Evolutionary conservation across 1,140 invertebrate species (phyloP).

Genomic region (Drosophila sturtevanti): DNA sequence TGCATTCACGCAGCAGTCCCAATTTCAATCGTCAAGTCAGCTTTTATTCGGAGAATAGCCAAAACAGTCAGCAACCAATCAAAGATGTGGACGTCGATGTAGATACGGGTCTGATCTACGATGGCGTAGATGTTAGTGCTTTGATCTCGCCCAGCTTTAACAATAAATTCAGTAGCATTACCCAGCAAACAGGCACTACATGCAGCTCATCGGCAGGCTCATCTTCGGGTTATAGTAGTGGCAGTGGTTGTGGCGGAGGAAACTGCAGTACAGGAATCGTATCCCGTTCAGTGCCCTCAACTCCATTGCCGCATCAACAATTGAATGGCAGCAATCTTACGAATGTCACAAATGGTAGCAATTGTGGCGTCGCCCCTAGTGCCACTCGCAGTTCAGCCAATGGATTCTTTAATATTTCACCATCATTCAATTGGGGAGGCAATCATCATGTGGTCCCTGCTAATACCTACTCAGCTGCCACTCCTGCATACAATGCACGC

Average conservation of each 20-base stretch:
- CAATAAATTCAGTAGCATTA: slow-evolving; percentile 63
- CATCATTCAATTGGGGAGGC: slow-evolving; percentile 59
- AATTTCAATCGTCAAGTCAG: slow-evolving; percentile 45
- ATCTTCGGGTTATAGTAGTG: slow-evolving; percentile 73
- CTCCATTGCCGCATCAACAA: slow-evolving; percentile 84
- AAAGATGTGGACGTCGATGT: slow-evolving; percentile 51
- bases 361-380: neutral
- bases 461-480: slow-evolving; percentile 1
- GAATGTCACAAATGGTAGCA: slow-evolving; percentile 35
- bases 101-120: slow-evolving; percentile 48
- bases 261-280: slow-evolving; percentile 45
- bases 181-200: slow-evolving; percentile 64
- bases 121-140: slow-evolving; percentile 68
- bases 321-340: slow-evolving; percentile 23
- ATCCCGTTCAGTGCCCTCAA: slow-evolving; percentile 86
- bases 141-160: slow-evolving; percentile 70
- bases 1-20: slow-evolving; percentile 61
- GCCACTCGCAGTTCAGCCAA: slow-evolving; percentile 26
- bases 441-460: slow-evolving; percentile 31
- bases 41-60: slow-evolving; percentile 73
- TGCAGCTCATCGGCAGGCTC: slow-evolving; percentile 76
- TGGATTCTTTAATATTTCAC: slow-evolving; percentile 72
- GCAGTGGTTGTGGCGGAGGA: slow-evolving; percentile 38
- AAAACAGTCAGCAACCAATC: slow-evolving; percentile 65
- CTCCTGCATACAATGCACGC: slow-evolving; percentile 43